Base-by-base conservation (phyloP, 1,140 invertebrate species). In the Formica selysi region DNA sequence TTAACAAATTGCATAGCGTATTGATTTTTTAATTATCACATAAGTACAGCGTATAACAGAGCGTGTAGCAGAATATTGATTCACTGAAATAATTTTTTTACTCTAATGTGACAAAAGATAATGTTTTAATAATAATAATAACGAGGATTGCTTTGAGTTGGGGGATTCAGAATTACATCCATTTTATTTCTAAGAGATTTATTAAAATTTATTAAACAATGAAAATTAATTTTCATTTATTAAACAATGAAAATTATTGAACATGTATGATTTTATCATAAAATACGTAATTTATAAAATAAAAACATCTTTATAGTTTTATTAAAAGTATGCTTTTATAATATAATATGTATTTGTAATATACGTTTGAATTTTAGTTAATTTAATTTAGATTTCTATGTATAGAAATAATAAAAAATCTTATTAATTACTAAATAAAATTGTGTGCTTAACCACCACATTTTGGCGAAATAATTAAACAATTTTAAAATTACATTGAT, bases 81-180 rank as follows among this genome's bases (percentile, higher is more conserved):
- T n/a, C 3, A 8, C 11, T n/a, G 13, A 13, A 65, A 32, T 65
- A 51, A 48, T 29, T 65, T 65, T n/a, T 5, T 11, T n/a, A 22
- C 13, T 16, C 26, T 38, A 6, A 57, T 8, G 5, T 57, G 7
- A 36, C 0, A 73, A 11, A 6, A 22, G n/a, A 61, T 61, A 61
- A 74, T 54, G 11, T 73, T 74, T 26, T 8, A 59, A 74, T 38
- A 74, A 26, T 26, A 74, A 74, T 57, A 6, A 48, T 48, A 48
- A 48, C 22, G 6, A 13, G 51, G 7, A 36, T 11, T n/a, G 8
- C 3, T 7, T 32, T 74, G 2, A 57, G 3, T 54, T 32, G 19
- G n/a, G 29, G 6, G 3, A 74, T 1, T 22, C 38, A 59, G 29
- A 73, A 2, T 16, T 71, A n/a, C 8, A 32, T 74, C 32, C 26